phyloP scores from a whole-genome alignment of 2,113 vertebrate species.

The Ciconia stormi region DNA sequence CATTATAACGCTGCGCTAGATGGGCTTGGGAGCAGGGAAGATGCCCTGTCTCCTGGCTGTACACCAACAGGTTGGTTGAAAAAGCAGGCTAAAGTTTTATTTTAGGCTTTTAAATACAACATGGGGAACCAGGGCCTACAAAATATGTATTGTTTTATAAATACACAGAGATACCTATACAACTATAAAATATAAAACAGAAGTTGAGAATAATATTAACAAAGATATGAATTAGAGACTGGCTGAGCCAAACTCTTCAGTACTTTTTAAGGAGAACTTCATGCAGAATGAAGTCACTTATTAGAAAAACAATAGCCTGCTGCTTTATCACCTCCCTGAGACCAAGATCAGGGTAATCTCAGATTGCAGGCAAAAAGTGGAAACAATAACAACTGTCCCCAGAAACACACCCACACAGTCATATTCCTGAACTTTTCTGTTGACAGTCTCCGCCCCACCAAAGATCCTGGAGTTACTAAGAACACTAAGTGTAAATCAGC shows the following conservation, averaged over 20 bases:
- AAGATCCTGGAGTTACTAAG: not conserved
- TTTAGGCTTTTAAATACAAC: not conserved
- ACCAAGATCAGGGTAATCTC: not conserved
- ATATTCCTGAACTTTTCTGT: not conserved
- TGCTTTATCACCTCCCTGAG: not conserved
- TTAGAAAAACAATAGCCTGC: not conserved
- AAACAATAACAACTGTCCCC: not conserved
- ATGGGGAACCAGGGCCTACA: not conserved
- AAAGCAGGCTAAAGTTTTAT: not conserved
- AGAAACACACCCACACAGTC: not conserved
- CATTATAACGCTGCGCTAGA: accelerated
- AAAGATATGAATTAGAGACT: not conserved
- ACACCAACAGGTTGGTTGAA: not conserved
- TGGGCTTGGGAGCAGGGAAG: not conserved
- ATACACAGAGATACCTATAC: not conserved
- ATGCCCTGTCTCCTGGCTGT: no score
- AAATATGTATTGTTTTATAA: not conserved
- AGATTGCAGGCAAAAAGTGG: not conserved
- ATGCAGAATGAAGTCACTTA: not conserved
- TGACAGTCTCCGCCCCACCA: not conserved
- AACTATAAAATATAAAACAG: not conserved
- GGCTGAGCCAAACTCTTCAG: not conserved
- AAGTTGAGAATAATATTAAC: not conserved
- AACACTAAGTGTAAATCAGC: not conserved
- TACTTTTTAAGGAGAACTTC: not conserved